A percentile compares a stretch with the other conserved stretches of the same genome.
phyloP scores from a whole-genome alignment of 1,140 invertebrate genomes.

The Gryon sp. region DNA sequence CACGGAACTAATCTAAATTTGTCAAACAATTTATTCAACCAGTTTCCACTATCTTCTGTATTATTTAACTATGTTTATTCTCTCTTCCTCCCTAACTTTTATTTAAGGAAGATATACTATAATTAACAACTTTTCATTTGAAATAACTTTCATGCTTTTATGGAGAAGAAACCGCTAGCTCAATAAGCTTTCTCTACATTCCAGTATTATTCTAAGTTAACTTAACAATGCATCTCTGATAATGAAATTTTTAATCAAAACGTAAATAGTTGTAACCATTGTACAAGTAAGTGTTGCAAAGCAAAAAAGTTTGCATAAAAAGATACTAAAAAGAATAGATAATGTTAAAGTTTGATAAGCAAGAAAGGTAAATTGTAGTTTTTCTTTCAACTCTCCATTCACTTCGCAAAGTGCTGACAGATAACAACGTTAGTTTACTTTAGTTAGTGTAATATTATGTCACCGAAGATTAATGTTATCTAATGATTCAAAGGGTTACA shows the following conservation, averaged over 20 bases:
- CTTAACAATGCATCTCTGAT: conserved; percentile 3
- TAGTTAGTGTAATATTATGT: conserved; percentile 31
- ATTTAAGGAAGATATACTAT: too few species aligned
- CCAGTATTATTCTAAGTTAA: background rate
- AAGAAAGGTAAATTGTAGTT: too few species aligned
- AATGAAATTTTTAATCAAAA: conserved; percentile 16
- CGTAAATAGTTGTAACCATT: conserved; percentile 13
- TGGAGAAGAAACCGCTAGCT: background rate
- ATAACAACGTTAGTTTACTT: conserved; percentile 9
- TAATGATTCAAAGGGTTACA: conserved; percentile 21
- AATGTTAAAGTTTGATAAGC: background rate
- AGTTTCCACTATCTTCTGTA: too few species aligned
- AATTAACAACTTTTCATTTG: background rate
- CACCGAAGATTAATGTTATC: conserved; percentile 17
- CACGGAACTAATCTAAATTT: too few species aligned
- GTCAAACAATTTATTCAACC: too few species aligned
- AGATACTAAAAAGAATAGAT: too few species aligned
- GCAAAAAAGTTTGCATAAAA: background rate
- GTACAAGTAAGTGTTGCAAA: too few species aligned
- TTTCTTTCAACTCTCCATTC: too few species aligned
- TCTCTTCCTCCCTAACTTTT: too few species aligned
- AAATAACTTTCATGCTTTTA: background rate
- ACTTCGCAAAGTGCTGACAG: too few species aligned
- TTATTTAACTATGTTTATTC: too few species aligned
- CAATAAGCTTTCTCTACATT: conserved; percentile 3